Evolutionary conservation across 2,797 vertebrate genomes (phyloP).

Genomic region (Pseudochirops cupreus): DNA sequence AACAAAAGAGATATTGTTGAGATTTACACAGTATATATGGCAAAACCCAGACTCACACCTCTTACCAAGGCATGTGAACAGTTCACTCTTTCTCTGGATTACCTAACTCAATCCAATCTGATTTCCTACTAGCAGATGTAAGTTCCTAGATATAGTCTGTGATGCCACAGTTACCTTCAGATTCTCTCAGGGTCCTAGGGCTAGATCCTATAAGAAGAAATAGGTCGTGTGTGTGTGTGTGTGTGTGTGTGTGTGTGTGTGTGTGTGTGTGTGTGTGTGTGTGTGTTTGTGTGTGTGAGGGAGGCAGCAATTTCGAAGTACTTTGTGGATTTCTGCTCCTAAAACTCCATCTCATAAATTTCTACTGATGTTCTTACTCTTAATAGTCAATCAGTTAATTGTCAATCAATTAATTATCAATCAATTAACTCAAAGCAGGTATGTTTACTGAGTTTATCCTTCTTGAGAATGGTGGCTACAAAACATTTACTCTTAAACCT

Average conservation of each 20-base stretch:
- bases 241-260: too few relatives aligned
- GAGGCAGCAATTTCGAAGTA: not conserved
- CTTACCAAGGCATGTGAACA: not conserved
- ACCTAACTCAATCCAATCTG: not conserved
- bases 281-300: too few relatives aligned
- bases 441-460: not conserved
- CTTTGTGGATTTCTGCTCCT: not conserved
- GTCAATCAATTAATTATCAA: too few relatives aligned
- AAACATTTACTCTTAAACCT: too few relatives aligned
- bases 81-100: not conserved
- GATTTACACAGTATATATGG: not conserved
- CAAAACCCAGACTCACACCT: not conserved
- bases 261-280: not conserved
- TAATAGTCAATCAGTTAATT: not conserved
- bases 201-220: not conserved
- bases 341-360: not conserved
- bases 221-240: not conserved
- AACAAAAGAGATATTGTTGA: not conserved
- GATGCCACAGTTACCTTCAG: not conserved
- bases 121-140: not conserved
- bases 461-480: too few relatives aligned
- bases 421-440: not conserved
- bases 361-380: not conserved
- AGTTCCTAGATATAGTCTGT: not conserved
- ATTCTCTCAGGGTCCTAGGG: not conserved